phyloP scores from a whole-genome alignment of 2,797 vertebrate genomes.

The Chaetodon trifasciatus region DNA sequence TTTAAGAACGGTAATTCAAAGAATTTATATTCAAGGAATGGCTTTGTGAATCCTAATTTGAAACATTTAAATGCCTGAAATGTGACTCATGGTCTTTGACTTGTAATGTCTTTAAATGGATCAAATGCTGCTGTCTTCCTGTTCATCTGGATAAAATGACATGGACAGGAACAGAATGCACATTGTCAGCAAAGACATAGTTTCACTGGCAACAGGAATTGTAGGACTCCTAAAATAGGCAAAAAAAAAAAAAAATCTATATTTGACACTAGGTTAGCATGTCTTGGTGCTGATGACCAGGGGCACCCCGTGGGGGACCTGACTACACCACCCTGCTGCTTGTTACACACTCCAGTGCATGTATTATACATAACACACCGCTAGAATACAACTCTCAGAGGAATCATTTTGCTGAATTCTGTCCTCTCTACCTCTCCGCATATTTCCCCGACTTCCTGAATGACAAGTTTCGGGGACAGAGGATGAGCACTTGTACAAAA shows the following conservation, averaged over 20 bases:
- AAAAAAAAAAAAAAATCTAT: constrained; percentile 14
- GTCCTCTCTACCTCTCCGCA: constrained; percentile 53
- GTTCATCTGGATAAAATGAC: constrained; percentile 48
- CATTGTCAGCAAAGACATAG: constrained; percentile 11
- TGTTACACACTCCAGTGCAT: constrained; percentile 75
- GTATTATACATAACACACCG: constrained; percentile 80
- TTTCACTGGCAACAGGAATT: constrained; percentile 32
- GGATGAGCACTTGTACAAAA: constrained; percentile 57
- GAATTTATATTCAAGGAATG: constrained; percentile 69
- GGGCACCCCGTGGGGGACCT: constrained; percentile 64
- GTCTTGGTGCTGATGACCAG: constrained; percentile 70
- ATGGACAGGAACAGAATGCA: constrained; percentile 13
- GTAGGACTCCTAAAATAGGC: constrained; percentile 38
- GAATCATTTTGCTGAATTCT: constrained; percentile 67
- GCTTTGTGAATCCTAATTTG: constrained; percentile 53
- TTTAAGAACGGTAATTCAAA: constrained; percentile 59
- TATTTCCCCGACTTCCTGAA: constrained; percentile 49
- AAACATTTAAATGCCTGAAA: constrained; percentile 57
- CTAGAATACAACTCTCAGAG: constrained; percentile 69
- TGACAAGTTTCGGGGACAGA: constrained; percentile 61
- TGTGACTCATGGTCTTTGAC: constrained; percentile 47
- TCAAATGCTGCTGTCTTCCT: constrained; percentile 10
- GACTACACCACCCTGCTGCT: constrained; percentile 67
- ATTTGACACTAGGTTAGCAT: constrained; percentile 51
- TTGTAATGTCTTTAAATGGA: constrained; percentile 29